Percentiles rank a stretch among this genome's conserved stretches.
Evolutionary conservation across 2,888 invertebrate species (phyloP).

Genomic region (Temnothorax ravouxi): DNA sequence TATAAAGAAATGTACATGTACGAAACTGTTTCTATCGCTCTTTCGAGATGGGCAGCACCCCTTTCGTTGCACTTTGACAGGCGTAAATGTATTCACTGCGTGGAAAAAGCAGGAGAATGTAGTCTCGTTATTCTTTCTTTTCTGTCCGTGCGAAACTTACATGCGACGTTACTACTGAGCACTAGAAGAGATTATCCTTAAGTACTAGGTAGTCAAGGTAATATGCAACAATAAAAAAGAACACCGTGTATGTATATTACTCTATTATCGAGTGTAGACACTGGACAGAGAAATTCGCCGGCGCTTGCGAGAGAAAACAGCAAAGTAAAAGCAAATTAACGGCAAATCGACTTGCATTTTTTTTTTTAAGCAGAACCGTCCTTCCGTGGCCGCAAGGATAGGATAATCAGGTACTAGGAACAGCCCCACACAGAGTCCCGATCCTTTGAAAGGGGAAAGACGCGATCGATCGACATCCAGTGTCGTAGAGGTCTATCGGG

Average conservation of each 20-base stretch:
- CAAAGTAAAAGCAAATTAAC: slow-evolving; percentile 34
- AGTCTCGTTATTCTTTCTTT: slow-evolving; percentile 26
- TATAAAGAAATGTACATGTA: slow-evolving; percentile 40
- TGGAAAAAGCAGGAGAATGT: slow-evolving; percentile 43
- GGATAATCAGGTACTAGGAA: slow-evolving; percentile 84
- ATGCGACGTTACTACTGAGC: slow-evolving; percentile 48
- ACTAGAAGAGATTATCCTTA: slow-evolving; percentile 63
- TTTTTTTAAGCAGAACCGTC: slow-evolving; percentile 24
- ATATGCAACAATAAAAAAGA: slow-evolving; percentile 73
- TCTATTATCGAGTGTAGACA: slow-evolving; percentile 72
- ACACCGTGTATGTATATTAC: slow-evolving; percentile 64
- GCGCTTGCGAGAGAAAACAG: slow-evolving; percentile 75
- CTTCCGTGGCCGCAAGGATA: slow-evolving; percentile 77
- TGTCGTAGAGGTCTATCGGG: slow-evolving; percentile 55
- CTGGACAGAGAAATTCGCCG: slow-evolving; percentile 76
- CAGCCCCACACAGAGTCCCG: slow-evolving; percentile 80
- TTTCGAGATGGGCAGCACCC: slow-evolving; percentile 51
- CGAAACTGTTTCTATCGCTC: slow-evolving; percentile 23
- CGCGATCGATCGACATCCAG: slow-evolving; percentile 21
- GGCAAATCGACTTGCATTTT: slow-evolving; percentile 24
- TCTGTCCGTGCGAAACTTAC: slow-evolving; percentile 61
- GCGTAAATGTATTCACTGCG: slow-evolving; percentile 23
- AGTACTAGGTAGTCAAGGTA: slow-evolving; percentile 76
- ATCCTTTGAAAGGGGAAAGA: slow-evolving; percentile 75
- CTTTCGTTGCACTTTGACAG: slow-evolving; percentile 64